These are phyloP conservation scores for Psammodynastes pulverulentus DNA, from an alignment of 2,113 vertebrate genomes.

Conservation along the genomic window DNA sequence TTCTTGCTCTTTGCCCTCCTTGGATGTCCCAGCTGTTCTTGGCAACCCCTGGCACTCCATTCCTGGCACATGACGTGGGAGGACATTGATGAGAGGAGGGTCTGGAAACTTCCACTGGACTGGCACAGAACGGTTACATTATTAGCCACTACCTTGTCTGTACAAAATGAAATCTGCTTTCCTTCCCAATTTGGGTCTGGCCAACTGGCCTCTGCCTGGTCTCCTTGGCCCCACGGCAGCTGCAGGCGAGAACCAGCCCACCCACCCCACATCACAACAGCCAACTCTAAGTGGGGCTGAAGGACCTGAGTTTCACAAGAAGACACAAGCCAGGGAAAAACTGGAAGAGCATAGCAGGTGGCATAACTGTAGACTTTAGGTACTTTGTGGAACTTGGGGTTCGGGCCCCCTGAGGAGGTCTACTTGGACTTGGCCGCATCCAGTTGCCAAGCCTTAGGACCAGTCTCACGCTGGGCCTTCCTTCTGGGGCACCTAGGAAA, in stretches of 20 bases:
- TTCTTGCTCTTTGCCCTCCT: neutral
- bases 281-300: neutral
- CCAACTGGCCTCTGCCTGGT: neutral
- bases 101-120: neutral
- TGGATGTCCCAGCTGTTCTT: neutral
- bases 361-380: neutral
- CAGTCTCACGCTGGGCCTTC: neutral
- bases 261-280: neutral
- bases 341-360: neutral
- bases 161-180: neutral
- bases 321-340: too few species aligned
- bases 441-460: neutral
- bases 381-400: neutral
- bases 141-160: neutral
- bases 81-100: neutral
- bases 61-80: neutral
- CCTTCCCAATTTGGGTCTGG: neutral
- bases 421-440: neutral
- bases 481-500: neutral
- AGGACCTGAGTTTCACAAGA: neutral
- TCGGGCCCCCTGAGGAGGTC: neutral
- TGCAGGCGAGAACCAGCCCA: neutral
- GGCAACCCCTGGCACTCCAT: neutral
- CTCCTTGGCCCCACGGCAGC: neutral
- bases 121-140: neutral